phyloP scores from a whole-genome alignment of 2,113 vertebrate genomes.

The Phalacrocorax pelagicus region DNA sequence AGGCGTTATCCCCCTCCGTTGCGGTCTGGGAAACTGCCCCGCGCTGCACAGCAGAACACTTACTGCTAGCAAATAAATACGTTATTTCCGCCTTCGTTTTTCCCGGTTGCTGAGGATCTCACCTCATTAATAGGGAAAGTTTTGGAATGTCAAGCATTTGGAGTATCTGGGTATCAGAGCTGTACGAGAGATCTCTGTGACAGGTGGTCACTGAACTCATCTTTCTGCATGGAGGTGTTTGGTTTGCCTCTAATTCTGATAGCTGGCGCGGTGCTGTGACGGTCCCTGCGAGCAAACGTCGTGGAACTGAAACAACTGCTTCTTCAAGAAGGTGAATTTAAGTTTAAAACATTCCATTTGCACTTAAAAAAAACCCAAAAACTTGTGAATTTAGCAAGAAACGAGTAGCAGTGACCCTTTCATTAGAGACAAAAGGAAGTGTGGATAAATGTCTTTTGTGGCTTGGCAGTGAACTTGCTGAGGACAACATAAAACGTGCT shows the following conservation, averaged over 20 bases:
- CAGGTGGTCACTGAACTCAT: not conserved
- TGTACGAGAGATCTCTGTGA: not conserved
- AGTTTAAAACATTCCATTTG: not conserved
- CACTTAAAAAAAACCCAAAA: not conserved
- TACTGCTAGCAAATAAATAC: not conserved
- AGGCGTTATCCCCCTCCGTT: not conserved
- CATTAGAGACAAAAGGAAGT: conserved; percentile 27
- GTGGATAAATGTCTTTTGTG: conserved; percentile 27
- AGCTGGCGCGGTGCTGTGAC: rapidly evolving
- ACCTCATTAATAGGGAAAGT: not conserved
- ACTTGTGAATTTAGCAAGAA: not conserved
- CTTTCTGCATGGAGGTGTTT: not conserved
- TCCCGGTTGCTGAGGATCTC: not conserved
- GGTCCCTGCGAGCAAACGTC: not conserved
- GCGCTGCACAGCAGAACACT: not conserved
- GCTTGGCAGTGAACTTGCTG: conserved; percentile 39
- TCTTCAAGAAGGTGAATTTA: not conserved
- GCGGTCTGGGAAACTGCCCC: not conserved
- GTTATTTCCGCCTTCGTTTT: not conserved
- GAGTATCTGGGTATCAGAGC: not conserved
- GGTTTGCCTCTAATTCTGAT: not conserved
- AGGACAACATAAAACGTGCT: not conserved
- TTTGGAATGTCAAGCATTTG: not conserved
- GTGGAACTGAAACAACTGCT: not conserved
- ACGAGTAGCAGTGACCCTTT: not conserved